phyloP scores from a whole-genome alignment of 2,113 vertebrate species.

The Maylandia zebra region DNA sequence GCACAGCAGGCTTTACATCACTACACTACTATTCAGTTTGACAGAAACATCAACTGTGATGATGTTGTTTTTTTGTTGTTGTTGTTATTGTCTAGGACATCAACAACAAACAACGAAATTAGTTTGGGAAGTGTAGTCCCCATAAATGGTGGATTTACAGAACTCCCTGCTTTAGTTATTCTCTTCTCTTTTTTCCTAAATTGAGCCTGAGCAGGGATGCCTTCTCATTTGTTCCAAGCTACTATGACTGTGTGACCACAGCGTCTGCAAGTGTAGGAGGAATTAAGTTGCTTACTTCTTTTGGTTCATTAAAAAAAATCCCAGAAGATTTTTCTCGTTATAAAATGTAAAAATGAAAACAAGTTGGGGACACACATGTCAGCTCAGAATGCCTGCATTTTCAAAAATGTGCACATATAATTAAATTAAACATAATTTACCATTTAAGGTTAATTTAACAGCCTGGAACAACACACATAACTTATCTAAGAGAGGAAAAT shows the following conservation, averaged over 20 bases:
- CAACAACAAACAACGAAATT: neutral
- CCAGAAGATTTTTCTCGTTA: neutral
- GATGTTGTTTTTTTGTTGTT: neutral
- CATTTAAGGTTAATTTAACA: neutral
- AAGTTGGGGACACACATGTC: neutral
- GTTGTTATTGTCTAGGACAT: neutral
- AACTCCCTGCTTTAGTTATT: slow-evolving; percentile 25
- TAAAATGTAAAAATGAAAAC: neutral
- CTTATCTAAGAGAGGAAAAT: neutral
- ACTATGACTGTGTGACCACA: neutral
- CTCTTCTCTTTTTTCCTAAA: neutral
- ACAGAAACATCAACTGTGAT: slow-evolving; percentile 1
- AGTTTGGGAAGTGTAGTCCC: slow-evolving; percentile 6
- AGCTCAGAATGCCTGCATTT: neutral
- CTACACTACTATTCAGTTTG: neutral
- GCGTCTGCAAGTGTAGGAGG: neutral
- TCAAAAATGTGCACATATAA: neutral
- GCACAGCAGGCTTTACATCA: neutral
- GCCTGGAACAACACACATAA: neutral
- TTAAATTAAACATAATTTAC: neutral
- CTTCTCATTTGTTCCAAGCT: slow-evolving; percentile 20
- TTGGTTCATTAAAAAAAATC: slow-evolving; percentile 19
- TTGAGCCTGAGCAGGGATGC: slow-evolving; percentile 25
- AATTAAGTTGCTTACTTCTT: neutral
- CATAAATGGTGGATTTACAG: slow-evolving; percentile 22